Evolutionary conservation across 2,888 invertebrate genomes (phyloP), one percentile per base, ranked within the genome.

Genomic region (Trachelus stipa): DNA sequence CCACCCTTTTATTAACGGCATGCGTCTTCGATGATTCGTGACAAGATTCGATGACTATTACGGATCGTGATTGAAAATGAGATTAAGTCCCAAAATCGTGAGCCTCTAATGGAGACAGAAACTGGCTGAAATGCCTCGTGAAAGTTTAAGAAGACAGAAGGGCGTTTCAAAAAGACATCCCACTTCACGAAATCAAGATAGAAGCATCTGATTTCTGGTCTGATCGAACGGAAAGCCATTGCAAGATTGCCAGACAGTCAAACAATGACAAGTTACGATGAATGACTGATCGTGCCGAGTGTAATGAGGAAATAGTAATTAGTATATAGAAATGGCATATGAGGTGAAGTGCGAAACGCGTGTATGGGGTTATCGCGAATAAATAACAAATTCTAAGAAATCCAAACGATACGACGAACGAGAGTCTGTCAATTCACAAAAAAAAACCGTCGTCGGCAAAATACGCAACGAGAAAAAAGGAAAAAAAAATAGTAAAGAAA

Each of bases 1-100:
- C 87, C 87, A 87, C 87, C 86, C 86, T 83, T 82, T 56, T 15
- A 34, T 31, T 4, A 73, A 81, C 77, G 73, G 68, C 80, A 83
- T 83, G 81, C 80, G 81, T 77, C 77, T 40, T 80, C 76, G 76
- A 74, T 81, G 74, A 81, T 80, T 73, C 56, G 56, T 56, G 23
- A 56, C 1, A 23, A 9, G 23, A 23, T 56, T 23, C 56, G 23
- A 56, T 9, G 56, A 56, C 23, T 23, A 23, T 56, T 56, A 56
- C 56, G 23, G 9, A 56, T 23, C 56, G 23, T 56, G 56, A 56
- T 6, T 56, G 56, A 56, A 56, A 56, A 23, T 56, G 56, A 56
- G 56, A 56, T 56, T 56, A 56, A 9, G 23, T 56, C 15, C 56
- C 6, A 23, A 40, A 40, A 40, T 12, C 9, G 23, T 56, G 23